Base-by-base conservation (phyloP, 2,797 vertebrate genomes). In the Falco cherrug region DNA sequence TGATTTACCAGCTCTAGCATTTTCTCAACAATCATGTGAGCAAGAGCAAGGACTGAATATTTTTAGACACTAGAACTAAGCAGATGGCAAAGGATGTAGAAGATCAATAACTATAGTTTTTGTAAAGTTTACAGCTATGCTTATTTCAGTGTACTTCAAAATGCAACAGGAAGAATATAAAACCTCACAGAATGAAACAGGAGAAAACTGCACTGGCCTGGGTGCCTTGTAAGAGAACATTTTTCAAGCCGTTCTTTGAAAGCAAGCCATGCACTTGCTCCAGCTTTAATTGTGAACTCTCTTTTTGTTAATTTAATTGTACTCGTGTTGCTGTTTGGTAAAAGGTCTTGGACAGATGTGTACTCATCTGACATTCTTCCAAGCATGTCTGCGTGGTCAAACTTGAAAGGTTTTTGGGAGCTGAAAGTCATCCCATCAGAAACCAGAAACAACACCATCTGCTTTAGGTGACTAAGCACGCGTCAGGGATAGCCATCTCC, bases 11-110 rank as follows among this genome's bases (percentile, higher is more conserved):
- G 80, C 83, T 91, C 89, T 45, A 87, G 80, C 97, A 96, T 96
- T 96, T 97, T 97, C 96, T 96, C 95, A 95, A 93, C 91, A 76
- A 88, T 91, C 96, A 97, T 97, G 96, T 96, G 90, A 95, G 91
- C 61, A 71, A 86, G 70, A 80, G 94, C 95, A 95, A 88, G 89
- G 74, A 85, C 79, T 70, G 84, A 79, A 78, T 87, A 87, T 97
- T 95, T 96, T 94, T 96, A 95, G 94, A 76, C 70, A 90, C 89
- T 64, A 87, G 60, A 95, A 96, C 93, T 87, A 87, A 91, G 85
- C 92, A 95, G 74, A 88, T 85, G 76, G 85, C 10, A 10, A 97
- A 92, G 61, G 59, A 90, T 84, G 97, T 88, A 82, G 53, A 95
- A 95, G 95, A 97, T 95, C 94, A 92, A 65, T 81, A 90, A 78